Base-by-base conservation (phyloP, 2,888 invertebrate genomes). In the Adineta ricciae region DNA sequence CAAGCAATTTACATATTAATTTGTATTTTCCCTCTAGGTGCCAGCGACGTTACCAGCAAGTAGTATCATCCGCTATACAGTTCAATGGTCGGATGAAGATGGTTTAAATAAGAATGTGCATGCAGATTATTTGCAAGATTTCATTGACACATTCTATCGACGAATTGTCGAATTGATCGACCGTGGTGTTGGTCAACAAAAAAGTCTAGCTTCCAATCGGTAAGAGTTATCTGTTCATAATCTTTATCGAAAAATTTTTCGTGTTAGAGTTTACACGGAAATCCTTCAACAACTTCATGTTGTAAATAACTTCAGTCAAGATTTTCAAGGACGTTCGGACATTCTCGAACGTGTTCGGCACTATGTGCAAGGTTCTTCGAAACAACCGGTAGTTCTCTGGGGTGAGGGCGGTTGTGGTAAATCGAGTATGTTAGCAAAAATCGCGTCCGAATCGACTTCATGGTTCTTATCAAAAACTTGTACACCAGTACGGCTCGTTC, bases 361-460 rank as follows among this genome's bases (percentile, higher is more conserved):
- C 19, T 86, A 86, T 50, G 49, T 86, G 32, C 73, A 84, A 83
- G 84, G 82, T 84, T 49, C 83, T 32, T 64, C 85, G 50, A 84
- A 38, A 54, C 95, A 95, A 89, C 96, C 97, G 1, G 91, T 97
- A 86, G 95, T 97, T 36, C 91, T 97, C 85, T 95, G 95, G 89
- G 98, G 98, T 54, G 96, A 96, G 91, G 95, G 97, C 89, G 98
- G 98, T 73, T 97, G 97, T 89, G 98, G 98, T 0, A 99, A 99
- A 91, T 98, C 98, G 0, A 97, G 97, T 32, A 92, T 98, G 0
- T 92, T 98, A 86, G 94, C 98, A 0, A 96, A 96, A 91, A 94
- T 95, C 86, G 96, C 96, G 0, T 94, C 87, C 7, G 95, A 41
- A 92, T 94, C 90, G 87, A 88, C 94, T 94, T 94, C 94, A 8